Evolutionary conservation across 2,113 vertebrate species (phyloP).

Genomic region (Tetrao urogallus): DNA sequence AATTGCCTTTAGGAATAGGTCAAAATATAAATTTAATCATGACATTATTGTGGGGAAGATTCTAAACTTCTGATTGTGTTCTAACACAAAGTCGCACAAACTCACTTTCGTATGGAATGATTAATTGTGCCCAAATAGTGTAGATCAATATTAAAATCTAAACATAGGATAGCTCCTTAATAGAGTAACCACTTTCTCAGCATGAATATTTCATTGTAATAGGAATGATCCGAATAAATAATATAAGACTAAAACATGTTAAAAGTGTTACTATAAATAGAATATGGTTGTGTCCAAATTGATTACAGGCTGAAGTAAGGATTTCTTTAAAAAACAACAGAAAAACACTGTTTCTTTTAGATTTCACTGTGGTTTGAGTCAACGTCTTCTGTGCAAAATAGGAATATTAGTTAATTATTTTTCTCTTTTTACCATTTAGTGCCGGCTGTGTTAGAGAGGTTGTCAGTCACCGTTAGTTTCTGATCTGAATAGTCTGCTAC

Average conservation of each 20-base stretch:
- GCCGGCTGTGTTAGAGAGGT: background rate
- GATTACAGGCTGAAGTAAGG: conserved; percentile 58
- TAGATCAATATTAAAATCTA: conserved; percentile 77
- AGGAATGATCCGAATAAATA: conserved; percentile 75
- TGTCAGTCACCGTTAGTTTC: background rate
- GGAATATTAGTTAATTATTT: background rate
- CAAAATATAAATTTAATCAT: conserved; percentile 58
- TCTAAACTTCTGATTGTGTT: background rate
- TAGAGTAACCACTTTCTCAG: conserved; percentile 68
- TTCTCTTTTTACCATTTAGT: background rate
- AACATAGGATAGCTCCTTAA: conserved; percentile 69
- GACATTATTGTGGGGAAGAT: conserved; percentile 38
- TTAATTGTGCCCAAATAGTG: conserved; percentile 67
- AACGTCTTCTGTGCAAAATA: conserved; percentile 22
- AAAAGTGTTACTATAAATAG: conserved; percentile 74
- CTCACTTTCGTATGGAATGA: conserved; percentile 42
- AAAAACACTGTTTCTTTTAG: background rate
- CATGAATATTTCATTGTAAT: conserved; percentile 80
- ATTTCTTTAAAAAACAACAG: background rate
- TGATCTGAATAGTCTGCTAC: background rate
- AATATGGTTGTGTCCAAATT: conserved; percentile 57
- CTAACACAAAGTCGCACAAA: background rate
- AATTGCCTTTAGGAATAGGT: conserved; percentile 68
- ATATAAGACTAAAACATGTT: conserved; percentile 70
- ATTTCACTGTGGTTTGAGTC: conserved; percentile 27